Base-by-base conservation (phyloP, 2,888 invertebrate species). In the Hypsopygia costalis region DNA sequence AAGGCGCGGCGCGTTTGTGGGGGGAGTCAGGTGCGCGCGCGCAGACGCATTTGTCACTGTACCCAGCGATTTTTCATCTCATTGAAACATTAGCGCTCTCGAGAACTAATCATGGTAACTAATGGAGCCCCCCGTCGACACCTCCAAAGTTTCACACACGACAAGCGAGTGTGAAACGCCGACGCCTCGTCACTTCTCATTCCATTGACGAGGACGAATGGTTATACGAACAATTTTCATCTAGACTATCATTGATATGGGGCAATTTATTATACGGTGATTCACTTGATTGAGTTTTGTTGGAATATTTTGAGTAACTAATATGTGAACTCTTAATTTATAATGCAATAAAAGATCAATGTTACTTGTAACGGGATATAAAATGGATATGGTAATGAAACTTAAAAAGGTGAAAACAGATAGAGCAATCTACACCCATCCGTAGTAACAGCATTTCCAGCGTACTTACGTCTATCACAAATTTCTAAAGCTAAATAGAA, bases 91-190 rank as follows among this genome's bases (percentile, higher is more conserved):
- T 87, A 86, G 81, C 77, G 76, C 73, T 72, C 67, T 69, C 62
- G 75, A 75, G 79, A 87, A 82, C 85, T 87, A 87, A 88, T 88
- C 87, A 87, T 74, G 69, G 73, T 83, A 81, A 87, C 88, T 87
- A 87, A 88, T 87, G 87, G 82, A 80, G 68, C 83, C 87, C 86
- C 86, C 87, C 86, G 86, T 86, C 86, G 87, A 68, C 85, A 85
- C 81, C 72, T 77, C 81, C 78, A 77, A 77, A 83, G 83, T 81
- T 82, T 83, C 81, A 83, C 76, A 76, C 73, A 55, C 46, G 47
- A 49, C 38, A 16, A 16, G n/a, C 16, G 42, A 62, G 66, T 72
- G 70, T 71, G 75, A 72, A 68, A 66, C 52, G 59, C 62, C 62
- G 67, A 52, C 59, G 56, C 58, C 63, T 46, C 57, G 65, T 67